Evolutionary conservation across 2,797 vertebrate species (phyloP).

Genomic region (Parotocinclus haroldoi): DNA sequence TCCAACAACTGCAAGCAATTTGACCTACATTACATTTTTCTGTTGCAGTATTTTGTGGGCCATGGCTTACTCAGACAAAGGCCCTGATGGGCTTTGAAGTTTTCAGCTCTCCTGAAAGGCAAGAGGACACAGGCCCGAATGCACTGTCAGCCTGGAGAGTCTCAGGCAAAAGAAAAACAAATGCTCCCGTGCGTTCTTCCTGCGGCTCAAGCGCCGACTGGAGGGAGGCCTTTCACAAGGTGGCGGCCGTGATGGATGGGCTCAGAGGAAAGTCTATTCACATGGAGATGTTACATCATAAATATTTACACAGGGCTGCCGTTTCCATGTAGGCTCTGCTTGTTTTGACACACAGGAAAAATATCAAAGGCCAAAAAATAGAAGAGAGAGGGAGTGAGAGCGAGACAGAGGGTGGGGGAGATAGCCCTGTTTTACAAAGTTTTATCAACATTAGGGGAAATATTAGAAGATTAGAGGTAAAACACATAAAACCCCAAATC

Average conservation of each 20-base stretch:
- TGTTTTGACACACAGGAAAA: conserved; percentile 76
- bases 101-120: conserved; percentile 71
- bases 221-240: conserved; percentile 82
- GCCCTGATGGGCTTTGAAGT: conserved; percentile 91
- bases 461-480: too few species aligned
- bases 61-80: conserved; percentile 92
- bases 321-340: conserved; percentile 79
- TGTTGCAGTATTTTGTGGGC: conserved; percentile 92
- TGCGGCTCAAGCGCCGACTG: conserved; percentile 72
- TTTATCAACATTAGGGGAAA: too few species aligned
- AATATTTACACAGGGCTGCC: conserved; percentile 97
- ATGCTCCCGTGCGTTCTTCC: conserved; percentile 86
- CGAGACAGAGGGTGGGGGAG: conserved; percentile 22
- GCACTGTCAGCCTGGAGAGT: conserved; percentile 77
- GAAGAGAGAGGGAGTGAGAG: conserved; percentile 24
- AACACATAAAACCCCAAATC: too few species aligned
- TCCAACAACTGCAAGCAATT: conserved; percentile 78
- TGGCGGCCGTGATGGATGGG: conserved; percentile 94
- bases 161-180: conserved; percentile 91
- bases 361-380: conserved; percentile 65
- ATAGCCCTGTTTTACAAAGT: too few species aligned
- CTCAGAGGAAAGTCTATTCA: conserved; percentile 81
- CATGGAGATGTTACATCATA: conserved; percentile 89
- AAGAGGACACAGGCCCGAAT: conserved; percentile 80
- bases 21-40: conserved; percentile 95